Percentiles rank a stretch among this genome's conserved stretches.
Evolutionary conservation across 2,113 vertebrate species (phyloP).

Genomic region (Anas platyrhynchos): DNA sequence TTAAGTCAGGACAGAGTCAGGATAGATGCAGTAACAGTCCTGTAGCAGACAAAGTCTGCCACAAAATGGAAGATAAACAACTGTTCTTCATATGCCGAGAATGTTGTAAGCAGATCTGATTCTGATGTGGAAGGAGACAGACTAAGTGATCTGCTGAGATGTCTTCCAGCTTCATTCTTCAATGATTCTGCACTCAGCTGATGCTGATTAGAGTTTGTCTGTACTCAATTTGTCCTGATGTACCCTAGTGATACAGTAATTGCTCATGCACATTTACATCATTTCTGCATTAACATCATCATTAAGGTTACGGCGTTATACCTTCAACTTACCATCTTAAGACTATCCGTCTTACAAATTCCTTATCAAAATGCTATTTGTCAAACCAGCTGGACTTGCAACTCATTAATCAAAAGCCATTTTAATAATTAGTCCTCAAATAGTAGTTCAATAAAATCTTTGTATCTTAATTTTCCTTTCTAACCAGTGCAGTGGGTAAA

Average conservation of each 20-base stretch:
- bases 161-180: not conserved
- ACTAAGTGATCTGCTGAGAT: not conserved
- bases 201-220: not conserved
- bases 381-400: constrained; percentile 8
- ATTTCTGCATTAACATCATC: constrained; percentile 34
- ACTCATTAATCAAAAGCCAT: constrained; percentile 58
- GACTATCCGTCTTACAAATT: constrained; percentile 48
- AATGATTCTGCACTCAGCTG: not conserved
- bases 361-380: constrained; percentile 58
- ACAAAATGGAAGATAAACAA: not conserved
- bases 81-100: not conserved
- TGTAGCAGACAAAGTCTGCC: not conserved
- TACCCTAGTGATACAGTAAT: not conserved
- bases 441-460: constrained; percentile 11
- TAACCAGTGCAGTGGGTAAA: not conserved
- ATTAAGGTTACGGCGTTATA: not conserved
- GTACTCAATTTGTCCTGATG: not conserved
- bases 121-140: not conserved
- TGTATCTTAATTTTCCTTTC: constrained; percentile 3
- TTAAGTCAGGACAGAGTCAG: not conserved
- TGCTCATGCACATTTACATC: constrained; percentile 13
- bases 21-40: not conserved
- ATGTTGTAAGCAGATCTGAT: no score
- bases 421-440: constrained; percentile 51
- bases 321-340: not conserved